These are phyloP conservation scores for Pocillopora meandrina DNA, from an alignment of 92 coral and sea anemone genomes.

Conservation along the genomic window DNA sequence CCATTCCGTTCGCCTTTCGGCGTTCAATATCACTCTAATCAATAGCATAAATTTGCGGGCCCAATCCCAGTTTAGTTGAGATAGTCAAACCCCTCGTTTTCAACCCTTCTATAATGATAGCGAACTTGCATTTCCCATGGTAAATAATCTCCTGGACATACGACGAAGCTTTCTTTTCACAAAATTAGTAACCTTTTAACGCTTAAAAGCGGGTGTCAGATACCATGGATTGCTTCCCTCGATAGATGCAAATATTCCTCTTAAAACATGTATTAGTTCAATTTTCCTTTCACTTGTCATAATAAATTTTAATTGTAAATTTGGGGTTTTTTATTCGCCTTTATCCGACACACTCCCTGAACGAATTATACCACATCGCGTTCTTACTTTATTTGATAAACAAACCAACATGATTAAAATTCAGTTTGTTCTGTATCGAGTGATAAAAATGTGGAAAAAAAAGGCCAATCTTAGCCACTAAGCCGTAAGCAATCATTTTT, in stretches of 20 bases:
- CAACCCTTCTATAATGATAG: background rate
- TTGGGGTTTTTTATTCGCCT: background rate
- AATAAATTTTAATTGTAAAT: background rate
- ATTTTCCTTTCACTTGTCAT: background rate
- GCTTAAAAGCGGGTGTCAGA: constrained; percentile 1
- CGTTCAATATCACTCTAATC: background rate
- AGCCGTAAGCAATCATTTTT: no score
- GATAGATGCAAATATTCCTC: background rate
- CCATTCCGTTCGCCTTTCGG: background rate
- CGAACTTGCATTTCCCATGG: background rate
- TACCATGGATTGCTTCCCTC: constrained; percentile 12
- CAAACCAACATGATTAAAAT: no score
- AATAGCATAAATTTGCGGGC: background rate
- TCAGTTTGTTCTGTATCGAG: no score
- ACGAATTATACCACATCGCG: background rate
- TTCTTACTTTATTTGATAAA: background rate
- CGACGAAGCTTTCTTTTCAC: no score
- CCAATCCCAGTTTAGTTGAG: background rate
- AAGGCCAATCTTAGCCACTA: no score
- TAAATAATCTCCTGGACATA: background rate
- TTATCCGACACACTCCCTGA: no score
- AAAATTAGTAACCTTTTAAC: constrained; percentile 5
- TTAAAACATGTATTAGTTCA: background rate
- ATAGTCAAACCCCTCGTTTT: background rate
- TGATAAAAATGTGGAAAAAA: no score